Conservation (phyloP, 2,113 vertebrate species). For the Oreocharis arfaki region DNA sequence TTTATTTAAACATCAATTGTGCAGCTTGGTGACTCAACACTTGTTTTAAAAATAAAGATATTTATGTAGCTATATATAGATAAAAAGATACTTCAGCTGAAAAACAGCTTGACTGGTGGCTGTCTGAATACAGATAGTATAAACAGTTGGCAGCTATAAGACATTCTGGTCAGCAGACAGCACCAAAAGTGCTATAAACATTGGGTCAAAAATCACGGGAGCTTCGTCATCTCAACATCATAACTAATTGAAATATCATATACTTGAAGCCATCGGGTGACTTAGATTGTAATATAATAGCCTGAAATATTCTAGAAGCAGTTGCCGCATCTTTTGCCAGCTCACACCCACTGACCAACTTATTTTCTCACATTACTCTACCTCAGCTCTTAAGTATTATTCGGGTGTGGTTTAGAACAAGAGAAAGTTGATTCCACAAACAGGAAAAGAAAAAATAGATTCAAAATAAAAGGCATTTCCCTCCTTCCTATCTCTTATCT, state of each 20-base stretch:
- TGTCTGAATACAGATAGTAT: background rate
- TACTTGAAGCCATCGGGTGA: background rate
- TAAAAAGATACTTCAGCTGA: background rate
- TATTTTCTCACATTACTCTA: background rate
- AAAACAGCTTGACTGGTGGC: background rate
- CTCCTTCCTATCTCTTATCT: background rate
- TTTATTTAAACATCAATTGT: background rate
- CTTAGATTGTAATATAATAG: background rate
- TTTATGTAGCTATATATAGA: background rate
- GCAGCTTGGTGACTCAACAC: background rate
- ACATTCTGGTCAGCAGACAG: background rate
- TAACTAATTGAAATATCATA: background rate
- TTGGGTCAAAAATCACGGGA: background rate
- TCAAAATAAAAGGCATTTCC: background rate
- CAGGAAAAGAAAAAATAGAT: background rate
- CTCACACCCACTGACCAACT: background rate
- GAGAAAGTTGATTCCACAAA: background rate
- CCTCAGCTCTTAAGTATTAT: background rate
- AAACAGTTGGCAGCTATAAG: background rate
- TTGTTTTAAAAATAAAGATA: background rate
- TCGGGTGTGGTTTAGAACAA: background rate
- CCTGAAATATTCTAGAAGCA: background rate
- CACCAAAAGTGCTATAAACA: background rate
- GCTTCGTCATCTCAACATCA: background rate
- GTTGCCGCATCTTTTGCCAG: fast-evolving